Conservation (phyloP, 1,140 invertebrate genomes). For the Bombus haemorrhoidalis region DNA sequence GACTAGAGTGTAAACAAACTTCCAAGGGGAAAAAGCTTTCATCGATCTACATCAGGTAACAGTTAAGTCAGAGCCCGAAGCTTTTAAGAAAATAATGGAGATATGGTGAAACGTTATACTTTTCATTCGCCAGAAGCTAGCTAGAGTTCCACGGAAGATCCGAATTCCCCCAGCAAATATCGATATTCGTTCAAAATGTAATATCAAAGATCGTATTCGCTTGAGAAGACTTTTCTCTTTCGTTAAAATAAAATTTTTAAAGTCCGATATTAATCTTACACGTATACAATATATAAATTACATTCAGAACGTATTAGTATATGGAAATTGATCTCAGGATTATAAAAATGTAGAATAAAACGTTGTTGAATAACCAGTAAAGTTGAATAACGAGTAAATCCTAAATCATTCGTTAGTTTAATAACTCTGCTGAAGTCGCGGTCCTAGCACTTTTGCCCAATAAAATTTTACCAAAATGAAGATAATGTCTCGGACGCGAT, state of each 20-base stretch:
- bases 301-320: too few relatives aligned
- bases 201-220: background rate
- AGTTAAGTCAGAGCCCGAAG: conserved; percentile 13
- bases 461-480: too few relatives aligned
- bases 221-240: background rate
- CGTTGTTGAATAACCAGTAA: too few relatives aligned
- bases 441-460: too few relatives aligned
- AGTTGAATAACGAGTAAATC: too few relatives aligned
- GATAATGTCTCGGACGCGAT: background rate
- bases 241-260: too few relatives aligned
- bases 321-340: too few relatives aligned
- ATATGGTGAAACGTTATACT: conserved; percentile 16
- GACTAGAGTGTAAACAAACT: conserved; percentile 29
- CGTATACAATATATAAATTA: too few relatives aligned
- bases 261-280: too few relatives aligned
- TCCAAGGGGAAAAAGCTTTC: conserved; percentile 24
- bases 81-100: conserved; percentile 29
- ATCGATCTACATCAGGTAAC: conserved; percentile 2
- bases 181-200: background rate
- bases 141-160: background rate
- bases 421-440: too few relatives aligned
- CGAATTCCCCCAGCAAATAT: background rate
- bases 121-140: background rate
- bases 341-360: too few relatives aligned
- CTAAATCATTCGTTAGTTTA: too few relatives aligned